Base-by-base conservation (phyloP, 92 coral and sea anemone genomes). In the Nematostella vectensis region DNA sequence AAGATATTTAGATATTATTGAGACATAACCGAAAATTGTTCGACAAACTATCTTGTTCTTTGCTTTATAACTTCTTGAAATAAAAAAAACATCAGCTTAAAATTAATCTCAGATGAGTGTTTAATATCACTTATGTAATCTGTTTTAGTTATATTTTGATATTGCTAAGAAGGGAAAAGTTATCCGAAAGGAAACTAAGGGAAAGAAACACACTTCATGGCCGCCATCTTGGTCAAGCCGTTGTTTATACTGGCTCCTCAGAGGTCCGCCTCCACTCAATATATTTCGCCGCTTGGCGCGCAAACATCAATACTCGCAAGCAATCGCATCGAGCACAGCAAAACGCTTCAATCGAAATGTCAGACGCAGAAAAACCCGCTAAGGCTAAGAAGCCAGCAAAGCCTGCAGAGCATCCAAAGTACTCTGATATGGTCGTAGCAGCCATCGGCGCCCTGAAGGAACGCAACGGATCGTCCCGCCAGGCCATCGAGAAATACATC, bases 401-500 rank as follows among this genome's bases (percentile, higher is more conserved):
- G 59, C 67, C 85, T 4, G 62, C 78, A 38, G 75, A 28, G 2
- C 88, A 81, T 37, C 88, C 79, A 13, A 21, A 67, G 19, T 82
- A 71, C 72, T 17, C 47, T 24, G 87, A 68, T 0, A 82, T 82
- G 89, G 47, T 77, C 50, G 61, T 12, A 42, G 81, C 80, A 6
- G 89, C 89, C 10, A 43, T 82, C 36, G 18, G 11, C 15, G 72
- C 61, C 2, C 26, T 75, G 61, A 75, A 68, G 47, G 82, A 75
- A 60, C 75, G 82, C 16, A 55, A 48, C 33, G 83, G 83, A 13
- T 80, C 83, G 17, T 80, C 88, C 62, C 88, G 88, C 76, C 95
- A 75, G 56, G 80, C 80, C 42, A 80, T 85, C 60, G 72, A 31
- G 60, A 85, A 85, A 62, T 81, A 75, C 77, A 69, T 83, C 59